Evolutionary conservation across 1,140 invertebrate species (phyloP).

Genomic region (Adelges cooleyi): DNA sequence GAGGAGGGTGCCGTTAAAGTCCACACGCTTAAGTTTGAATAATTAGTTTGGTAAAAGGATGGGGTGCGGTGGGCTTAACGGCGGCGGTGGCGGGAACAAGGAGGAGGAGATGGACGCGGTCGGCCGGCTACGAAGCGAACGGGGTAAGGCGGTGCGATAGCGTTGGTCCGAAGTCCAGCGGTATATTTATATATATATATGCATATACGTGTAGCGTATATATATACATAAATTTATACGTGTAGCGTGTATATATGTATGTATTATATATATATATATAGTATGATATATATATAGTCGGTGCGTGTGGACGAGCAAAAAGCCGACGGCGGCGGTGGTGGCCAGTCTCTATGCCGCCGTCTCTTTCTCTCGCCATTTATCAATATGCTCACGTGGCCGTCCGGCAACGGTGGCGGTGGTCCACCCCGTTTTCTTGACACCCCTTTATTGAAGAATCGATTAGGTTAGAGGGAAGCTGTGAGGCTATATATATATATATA

Average conservation of each 20-base stretch:
- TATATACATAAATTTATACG: neutral
- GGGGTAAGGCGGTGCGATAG: neutral
- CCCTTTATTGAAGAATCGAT: conserved; percentile 29
- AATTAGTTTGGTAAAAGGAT: conserved; percentile 16
- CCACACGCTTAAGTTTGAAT: conserved; percentile 29
- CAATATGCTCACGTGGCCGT: conserved; percentile 29
- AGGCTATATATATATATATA: neutral
- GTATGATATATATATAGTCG: neutral
- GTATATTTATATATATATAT: conserved; percentile 10
- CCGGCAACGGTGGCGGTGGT: neutral
- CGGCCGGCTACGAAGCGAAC: neutral
- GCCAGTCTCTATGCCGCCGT: neutral
- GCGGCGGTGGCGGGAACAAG: neutral
- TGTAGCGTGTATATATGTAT: neutral
- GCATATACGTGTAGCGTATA: neutral
- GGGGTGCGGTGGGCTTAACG: neutral
- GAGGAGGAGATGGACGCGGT: neutral
- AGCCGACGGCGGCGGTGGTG: conserved; percentile 13
- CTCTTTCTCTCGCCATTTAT: conserved; percentile 19
- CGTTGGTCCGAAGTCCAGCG: conserved; percentile 16
- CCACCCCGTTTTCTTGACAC: conserved; percentile 29
- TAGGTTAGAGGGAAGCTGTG: conserved; percentile 27
- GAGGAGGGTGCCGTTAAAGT: conserved; percentile 24
- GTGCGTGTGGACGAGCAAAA: neutral
- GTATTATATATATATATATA: too few species aligned